Base-by-base conservation (phyloP, 2,113 vertebrate species). In the Mus musculus region DNA sequence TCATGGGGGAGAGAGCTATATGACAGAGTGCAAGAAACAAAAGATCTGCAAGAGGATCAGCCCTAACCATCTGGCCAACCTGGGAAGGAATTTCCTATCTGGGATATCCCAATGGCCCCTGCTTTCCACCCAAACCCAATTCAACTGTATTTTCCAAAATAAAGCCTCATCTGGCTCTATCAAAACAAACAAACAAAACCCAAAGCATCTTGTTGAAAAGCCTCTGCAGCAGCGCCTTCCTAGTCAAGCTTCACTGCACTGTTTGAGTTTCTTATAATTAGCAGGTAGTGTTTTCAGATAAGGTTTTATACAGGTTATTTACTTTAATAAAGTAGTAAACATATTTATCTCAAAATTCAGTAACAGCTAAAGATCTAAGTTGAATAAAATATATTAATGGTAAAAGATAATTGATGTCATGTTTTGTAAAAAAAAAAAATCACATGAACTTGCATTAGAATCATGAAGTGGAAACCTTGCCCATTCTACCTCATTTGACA, bases 121-220 rank as follows among this genome's bases (percentile, higher is more conserved):
- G 1, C 20, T 28, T 63, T 59, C 28, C 28, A 39, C 49, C 71
- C 36, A 78, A 94, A 95, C 28, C n/a, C 54, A 67, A 36, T 84
- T 82, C 0, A 73, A 28, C 56, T 89, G 16, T 89, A 7, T 95
- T 95, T 95, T 89, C n/a, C 67, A 85, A 95, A 97, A 98, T 98
- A 97, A 98, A 97, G 30, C 24, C 52, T 82, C 17, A 54, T 9
- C 7, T 42, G 81, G 65, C 26, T 92, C n/a, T 91, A 73, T 61
- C 76, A 49, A 26, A 69, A 33, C 30, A 69, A 69, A 16, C 67
- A 69, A 69, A 33, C 12, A 67, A 33, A 33, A 33, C 14, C 13
- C 14, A 69, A 69, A 69, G 14, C 30, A 69, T 69, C 30, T 33
- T 69, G 30, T 33, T 16, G 67, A 16, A 69, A 69, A 33, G 59